Evolutionary conservation across 2,888 invertebrate genomes (phyloP).

Genomic region (Macrostomum cliftonense): DNA sequence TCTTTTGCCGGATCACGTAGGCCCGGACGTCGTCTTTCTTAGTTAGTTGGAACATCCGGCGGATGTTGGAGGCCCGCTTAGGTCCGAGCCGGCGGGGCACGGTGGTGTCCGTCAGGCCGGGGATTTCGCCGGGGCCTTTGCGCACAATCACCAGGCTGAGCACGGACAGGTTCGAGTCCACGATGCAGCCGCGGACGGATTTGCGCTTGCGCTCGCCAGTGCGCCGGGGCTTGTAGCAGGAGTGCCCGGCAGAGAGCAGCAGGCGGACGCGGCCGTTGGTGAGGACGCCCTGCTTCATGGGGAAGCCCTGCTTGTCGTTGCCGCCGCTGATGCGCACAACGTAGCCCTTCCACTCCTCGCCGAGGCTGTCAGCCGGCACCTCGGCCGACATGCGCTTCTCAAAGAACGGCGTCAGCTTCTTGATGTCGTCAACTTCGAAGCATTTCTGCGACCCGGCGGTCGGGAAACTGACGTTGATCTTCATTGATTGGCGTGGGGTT

Average conservation of each 20-base stretch:
- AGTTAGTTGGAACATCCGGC: slow-evolving; percentile 78
- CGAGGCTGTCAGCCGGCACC: slow-evolving; percentile 76
- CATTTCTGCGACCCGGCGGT: slow-evolving; percentile 95
- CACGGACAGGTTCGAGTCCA: slow-evolving; percentile 89
- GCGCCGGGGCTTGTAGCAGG: slow-evolving; percentile 77
- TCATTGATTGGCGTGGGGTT: too few relatives aligned
- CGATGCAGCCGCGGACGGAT: slow-evolving; percentile 95
- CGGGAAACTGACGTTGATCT: slow-evolving; percentile 94
- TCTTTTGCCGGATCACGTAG: slow-evolving; percentile 78
- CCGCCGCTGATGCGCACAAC: slow-evolving; percentile 83
- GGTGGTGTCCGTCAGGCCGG: slow-evolving; percentile 76
- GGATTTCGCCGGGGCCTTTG: slow-evolving; percentile 65
- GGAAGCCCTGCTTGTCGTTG: slow-evolving; percentile 98
- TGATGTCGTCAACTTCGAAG: slow-evolving; percentile 91
- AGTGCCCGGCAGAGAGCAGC: slow-evolving; percentile 79
- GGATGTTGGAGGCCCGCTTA: slow-evolving; percentile 85
- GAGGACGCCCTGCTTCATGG: slow-evolving; percentile 97
- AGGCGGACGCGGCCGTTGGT: slow-evolving; percentile 86
- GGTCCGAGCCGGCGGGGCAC: slow-evolving; percentile 76
- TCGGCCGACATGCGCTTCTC: slow-evolving; percentile 97
- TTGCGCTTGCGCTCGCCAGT: slow-evolving; percentile 91
- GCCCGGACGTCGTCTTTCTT: slow-evolving; percentile 94
- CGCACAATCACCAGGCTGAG: slow-evolving; percentile 76
- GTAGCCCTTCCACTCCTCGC: slow-evolving; percentile 93
- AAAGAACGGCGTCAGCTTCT: slow-evolving; percentile 85